phyloP scores from a whole-genome alignment of 2,888 invertebrate species.

The Acanthosepion esculentum region DNA sequence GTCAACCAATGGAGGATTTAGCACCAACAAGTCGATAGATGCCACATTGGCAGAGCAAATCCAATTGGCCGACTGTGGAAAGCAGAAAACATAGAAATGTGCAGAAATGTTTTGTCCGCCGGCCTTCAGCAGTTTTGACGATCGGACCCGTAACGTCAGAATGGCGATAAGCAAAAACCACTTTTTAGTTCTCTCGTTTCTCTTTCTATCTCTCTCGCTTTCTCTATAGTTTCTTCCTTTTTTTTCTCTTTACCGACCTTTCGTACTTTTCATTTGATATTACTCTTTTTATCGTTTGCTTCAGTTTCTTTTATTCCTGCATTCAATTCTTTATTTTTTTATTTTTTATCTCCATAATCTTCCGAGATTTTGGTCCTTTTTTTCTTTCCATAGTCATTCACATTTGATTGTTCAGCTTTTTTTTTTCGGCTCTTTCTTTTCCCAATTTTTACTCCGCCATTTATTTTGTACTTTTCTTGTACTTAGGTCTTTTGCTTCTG shows the following conservation, averaged over 20 bases:
- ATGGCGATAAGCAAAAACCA: neutral
- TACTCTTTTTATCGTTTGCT: too few relatives aligned
- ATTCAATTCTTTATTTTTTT: too few relatives aligned
- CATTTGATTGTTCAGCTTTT: too few relatives aligned
- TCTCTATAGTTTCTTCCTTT: neutral
- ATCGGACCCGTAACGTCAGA: conserved; percentile 22
- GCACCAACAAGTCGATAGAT: conserved; percentile 13
- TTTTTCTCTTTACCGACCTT: neutral
- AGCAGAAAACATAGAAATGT: neutral
- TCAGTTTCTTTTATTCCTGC: too few relatives aligned
- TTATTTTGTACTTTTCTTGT: too few relatives aligned
- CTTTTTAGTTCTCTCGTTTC: neutral
- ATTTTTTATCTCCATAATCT: too few relatives aligned
- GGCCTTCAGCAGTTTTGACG: conserved; percentile 16
- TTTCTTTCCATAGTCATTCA: too few relatives aligned
- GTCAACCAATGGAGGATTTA: conserved; percentile 7
- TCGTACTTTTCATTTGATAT: too few relatives aligned
- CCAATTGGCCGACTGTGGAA: conserved; percentile 22
- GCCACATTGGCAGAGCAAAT: neutral
- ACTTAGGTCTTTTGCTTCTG: too few relatives aligned
- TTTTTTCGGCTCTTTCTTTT: too few relatives aligned
- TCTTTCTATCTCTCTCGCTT: neutral
- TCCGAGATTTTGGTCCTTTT: too few relatives aligned
- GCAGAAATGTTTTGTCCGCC: neutral
- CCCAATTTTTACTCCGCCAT: too few relatives aligned